Base-by-base conservation (phyloP, 23 tunicate species). In the Clavelina lepadiformis region DNA sequence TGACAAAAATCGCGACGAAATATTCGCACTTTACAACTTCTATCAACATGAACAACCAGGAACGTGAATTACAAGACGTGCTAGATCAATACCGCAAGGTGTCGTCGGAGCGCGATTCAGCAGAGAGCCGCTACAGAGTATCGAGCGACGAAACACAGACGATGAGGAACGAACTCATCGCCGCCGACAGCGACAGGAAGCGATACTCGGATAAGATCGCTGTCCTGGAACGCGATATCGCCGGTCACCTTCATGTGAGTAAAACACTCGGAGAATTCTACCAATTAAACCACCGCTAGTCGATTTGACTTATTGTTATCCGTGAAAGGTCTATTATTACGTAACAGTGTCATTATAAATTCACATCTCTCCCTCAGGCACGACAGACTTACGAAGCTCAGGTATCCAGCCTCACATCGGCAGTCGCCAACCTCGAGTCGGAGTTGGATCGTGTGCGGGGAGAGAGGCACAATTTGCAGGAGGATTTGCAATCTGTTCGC, bases 51-150 rank as follows among this genome's bases (percentile, higher is more conserved):
- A n/a, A n/a, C n/a, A n/a, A n/a, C n/a, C 46, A 89, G 80, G 88
- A 81, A 13, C 88, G 97, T 33, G 97, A 89, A 41, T 51, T 81
- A 46, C 82, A 75, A 52, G 97, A 89, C 37, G 79, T 89, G 36
- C 66, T 89, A 51, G 97, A 89, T 38, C 97, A 89, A 49, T 81
- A 89, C 62, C 82, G 97, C 28, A 81, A 76, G 68, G 83, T 89
- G 44, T 55, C 89, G n/a, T 71, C 75, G 4, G 97, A 80, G 0
- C 79, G 97, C 28, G 97, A 89, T 35, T 50, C 75, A 28, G 79
- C 80, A 15, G 89, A 81, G 38, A 71, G 89, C 49, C 77, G 79
- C 57, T 77, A 75, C 63, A 31, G 97, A 34, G 75, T 89, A 13
- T 30, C 72, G 36, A 57, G 58, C 13, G 97, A 89, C 22, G 97